Conservation (phyloP, 2,888 invertebrate genomes). For the Ischnura elegans region DNA sequence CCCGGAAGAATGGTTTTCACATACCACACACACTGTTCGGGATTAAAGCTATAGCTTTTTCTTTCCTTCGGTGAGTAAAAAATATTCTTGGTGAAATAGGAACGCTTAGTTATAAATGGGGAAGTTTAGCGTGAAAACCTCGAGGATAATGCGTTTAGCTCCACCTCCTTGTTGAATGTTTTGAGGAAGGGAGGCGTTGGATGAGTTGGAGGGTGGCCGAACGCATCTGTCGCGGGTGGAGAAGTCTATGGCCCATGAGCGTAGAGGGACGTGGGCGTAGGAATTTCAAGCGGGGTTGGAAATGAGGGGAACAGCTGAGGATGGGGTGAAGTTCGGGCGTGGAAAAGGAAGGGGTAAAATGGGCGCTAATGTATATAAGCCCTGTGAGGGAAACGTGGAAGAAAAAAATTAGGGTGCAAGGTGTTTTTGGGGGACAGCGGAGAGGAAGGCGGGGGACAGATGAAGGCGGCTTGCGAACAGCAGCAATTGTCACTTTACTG, state of each 20-base stretch:
- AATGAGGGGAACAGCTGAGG: constrained; percentile 38
- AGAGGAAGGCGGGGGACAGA: not conserved
- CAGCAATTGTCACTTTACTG: not conserved
- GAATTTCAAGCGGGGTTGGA: not conserved
- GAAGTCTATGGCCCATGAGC: not conserved
- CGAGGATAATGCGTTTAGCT: constrained; percentile 39
- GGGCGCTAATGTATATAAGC: not conserved
- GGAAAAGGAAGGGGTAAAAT: not conserved
- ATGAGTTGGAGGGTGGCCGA: not conserved
- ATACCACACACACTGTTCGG: not conserved
- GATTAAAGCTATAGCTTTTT: not conserved
- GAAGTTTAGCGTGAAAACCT: constrained; percentile 40
- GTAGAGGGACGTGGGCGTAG: not conserved
- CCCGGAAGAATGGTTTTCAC: not conserved
- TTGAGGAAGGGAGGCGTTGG: not conserved
- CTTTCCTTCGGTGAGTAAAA: not conserved
- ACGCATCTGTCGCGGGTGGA: not conserved
- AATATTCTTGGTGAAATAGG: not conserved
- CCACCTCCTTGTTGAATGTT: constrained; percentile 27
- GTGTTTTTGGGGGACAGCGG: not conserved
- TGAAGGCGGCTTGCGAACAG: not conserved
- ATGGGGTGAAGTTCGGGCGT: not conserved
- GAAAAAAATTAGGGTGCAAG: not conserved
- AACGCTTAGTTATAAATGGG: not conserved
- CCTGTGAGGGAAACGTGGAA: not conserved